Percentiles rank a stretch among this genome's conserved stretches.
phyloP scores from a whole-genome alignment of 2,888 invertebrate species.

The Agonopterix alstromeriana region DNA sequence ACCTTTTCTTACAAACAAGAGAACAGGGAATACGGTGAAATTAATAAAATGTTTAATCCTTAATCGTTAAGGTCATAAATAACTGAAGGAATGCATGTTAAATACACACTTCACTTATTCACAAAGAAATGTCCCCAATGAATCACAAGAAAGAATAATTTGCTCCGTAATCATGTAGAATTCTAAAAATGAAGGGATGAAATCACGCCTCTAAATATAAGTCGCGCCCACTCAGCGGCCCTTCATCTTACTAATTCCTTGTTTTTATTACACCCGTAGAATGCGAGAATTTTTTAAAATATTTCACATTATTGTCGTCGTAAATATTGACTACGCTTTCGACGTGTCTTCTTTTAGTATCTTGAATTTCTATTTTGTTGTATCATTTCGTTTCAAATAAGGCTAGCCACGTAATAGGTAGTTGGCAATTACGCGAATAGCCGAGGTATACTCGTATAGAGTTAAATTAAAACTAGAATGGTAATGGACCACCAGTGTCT shows the following conservation, averaged over 20 bases:
- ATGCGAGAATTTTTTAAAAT: slow-evolving; percentile 11
- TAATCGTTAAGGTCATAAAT: not conserved
- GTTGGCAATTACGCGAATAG: too few relatives aligned
- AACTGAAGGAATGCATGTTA: too few relatives aligned
- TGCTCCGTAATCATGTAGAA: slow-evolving; percentile 23
- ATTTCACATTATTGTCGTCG: slow-evolving; percentile 12
- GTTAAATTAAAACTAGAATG: too few relatives aligned
- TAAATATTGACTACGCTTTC: slow-evolving; percentile 6
- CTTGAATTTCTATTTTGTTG: not conserved
- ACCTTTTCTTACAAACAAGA: too few relatives aligned
- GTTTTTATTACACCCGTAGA: slow-evolving; percentile 42
- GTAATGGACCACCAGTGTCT: too few relatives aligned
- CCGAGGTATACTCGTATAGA: too few relatives aligned
- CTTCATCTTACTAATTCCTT: slow-evolving; percentile 52
- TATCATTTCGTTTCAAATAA: too few relatives aligned
- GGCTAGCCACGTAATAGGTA: too few relatives aligned
- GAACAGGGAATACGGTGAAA: not conserved
- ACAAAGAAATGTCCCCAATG: slow-evolving; percentile 3
- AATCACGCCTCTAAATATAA: slow-evolving; percentile 52
- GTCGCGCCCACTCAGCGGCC: slow-evolving; percentile 33
- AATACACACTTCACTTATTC: not conserved
- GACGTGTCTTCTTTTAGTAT: not conserved
- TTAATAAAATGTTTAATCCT: not conserved
- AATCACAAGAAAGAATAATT: slow-evolving; percentile 9
- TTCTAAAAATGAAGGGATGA: slow-evolving; percentile 50